phyloP scores from a whole-genome alignment of 2,797 vertebrate species.

The Erethizon dorsatum region DNA sequence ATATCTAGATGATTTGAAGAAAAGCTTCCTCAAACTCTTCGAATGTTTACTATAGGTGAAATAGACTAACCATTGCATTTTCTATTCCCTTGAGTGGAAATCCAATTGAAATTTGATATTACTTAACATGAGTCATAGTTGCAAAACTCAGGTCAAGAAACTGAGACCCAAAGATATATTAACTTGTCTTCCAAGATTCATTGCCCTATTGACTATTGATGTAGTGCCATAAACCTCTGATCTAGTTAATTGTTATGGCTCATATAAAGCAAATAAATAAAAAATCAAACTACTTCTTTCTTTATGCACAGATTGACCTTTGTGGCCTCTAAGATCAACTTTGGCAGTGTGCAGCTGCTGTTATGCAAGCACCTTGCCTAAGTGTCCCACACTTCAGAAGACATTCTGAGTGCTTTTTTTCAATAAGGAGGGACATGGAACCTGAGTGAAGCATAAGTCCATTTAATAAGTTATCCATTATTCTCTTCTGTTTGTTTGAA shows the following conservation, averaged over 20 bases:
- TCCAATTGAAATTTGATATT: not conserved
- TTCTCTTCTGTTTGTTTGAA: constrained; percentile 20
- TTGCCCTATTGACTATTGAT: not conserved
- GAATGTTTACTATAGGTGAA: not conserved
- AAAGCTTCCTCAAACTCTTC: constrained; percentile 11
- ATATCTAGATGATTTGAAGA: not conserved
- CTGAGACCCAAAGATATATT: not conserved
- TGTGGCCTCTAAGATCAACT: not conserved
- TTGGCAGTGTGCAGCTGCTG: not conserved
- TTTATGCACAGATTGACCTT: not conserved
- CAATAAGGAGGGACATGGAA: not conserved
- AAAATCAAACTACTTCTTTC: not conserved
- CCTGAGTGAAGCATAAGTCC: not conserved
- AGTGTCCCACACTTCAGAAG: not conserved
- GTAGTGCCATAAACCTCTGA: not conserved
- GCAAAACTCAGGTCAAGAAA: constrained; percentile 44
- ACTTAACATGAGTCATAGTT: not conserved
- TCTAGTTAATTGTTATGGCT: not conserved
- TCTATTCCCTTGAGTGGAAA: constrained; percentile 10
- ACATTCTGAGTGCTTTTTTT: not conserved
- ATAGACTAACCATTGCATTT: constrained; percentile 19
- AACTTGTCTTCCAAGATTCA: not conserved
- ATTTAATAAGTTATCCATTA: not conserved
- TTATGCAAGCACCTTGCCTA: not conserved
- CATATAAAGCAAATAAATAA: not conserved